Evolutionary conservation across 2,888 invertebrate genomes (phyloP), one percentile per base, ranked within the genome.

Genomic region (Pollenia labialis): DNA sequence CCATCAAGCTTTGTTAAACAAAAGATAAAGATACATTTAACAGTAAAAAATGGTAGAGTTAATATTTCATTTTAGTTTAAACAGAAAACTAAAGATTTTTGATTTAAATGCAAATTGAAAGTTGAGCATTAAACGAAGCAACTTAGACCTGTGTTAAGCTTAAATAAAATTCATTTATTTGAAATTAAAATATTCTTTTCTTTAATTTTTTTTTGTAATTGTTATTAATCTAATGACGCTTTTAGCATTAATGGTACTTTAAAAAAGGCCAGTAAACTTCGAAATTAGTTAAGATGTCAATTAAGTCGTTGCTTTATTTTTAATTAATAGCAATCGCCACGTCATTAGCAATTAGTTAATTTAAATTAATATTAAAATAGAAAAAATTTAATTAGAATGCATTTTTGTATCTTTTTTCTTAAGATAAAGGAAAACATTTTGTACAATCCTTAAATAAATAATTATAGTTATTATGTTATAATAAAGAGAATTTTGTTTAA

Each of bases 121-220:
- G 68, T 32, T 4, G 32, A 32, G 23, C 42, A 62, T 54, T 18
- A 58, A 66, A 60, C 69, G 18, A 23, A 68, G 32, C 23, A 54
- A 56, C 44, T 44, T 68, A 52, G 74, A 74, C 42, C 52, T 54
- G 52, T 64, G 44, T 18, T 52, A 18, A 64, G 64, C 64, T 68
- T 50, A 81, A 84, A 72, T 87, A 81, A 87, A 81, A 72, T 81
- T 68, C 80, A 81, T 87, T 81, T 87, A 87, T 81, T 87, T 84
- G 84, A 87, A 87, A 32, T 81, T 48, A 81, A 83, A 83, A 72
- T 52, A 11, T 23, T 52, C 14, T 11, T 62, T 48, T 32, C 60
- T 18, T 23, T 48, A 9, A 11, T 18, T 50, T 54, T 64, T 46
- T 12, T 32, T 52, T 50, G 18, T 44, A n/a, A 14, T 74, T 18